Evolutionary conservation across 2,797 vertebrate genomes (phyloP).

Genomic region (Poeciliopsis presidionis): DNA sequence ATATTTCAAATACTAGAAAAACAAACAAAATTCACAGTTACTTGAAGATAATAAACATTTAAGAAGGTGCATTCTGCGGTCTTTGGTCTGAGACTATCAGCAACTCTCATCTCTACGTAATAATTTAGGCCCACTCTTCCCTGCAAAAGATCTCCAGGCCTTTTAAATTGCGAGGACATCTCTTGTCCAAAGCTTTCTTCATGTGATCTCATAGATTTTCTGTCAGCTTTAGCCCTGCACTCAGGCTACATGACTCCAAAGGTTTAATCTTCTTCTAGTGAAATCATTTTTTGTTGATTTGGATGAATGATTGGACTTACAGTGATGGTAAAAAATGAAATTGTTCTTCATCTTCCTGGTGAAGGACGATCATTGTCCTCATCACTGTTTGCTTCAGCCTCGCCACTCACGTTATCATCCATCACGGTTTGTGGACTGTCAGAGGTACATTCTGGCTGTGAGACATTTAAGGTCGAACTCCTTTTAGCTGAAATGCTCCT

Average conservation of each 20-base stretch:
- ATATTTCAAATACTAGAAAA: background rate
- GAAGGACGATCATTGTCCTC: conserved; percentile 16
- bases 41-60: background rate
- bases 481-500: background rate
- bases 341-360: background rate
- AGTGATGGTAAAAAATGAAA: background rate
- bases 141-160: background rate
- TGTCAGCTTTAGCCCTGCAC: background rate
- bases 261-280: background rate
- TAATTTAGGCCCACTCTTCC: background rate
- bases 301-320: background rate
- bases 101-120: background rate
- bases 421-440: background rate
- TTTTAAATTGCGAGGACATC: background rate
- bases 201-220: background rate
- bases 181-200: background rate
- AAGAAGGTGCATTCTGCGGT: background rate
- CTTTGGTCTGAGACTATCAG: background rate
- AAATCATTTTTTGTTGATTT: background rate
- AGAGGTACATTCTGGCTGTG: background rate
- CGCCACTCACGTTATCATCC: background rate
- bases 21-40: background rate
- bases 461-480: conserved; percentile 5
- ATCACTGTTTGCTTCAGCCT: conserved; percentile 7
- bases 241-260: background rate